Percentiles rank a stretch among this genome's conserved stretches.
Evolutionary conservation across 2,797 vertebrate genomes (phyloP).

Genomic region (Streptopelia turtur): DNA sequence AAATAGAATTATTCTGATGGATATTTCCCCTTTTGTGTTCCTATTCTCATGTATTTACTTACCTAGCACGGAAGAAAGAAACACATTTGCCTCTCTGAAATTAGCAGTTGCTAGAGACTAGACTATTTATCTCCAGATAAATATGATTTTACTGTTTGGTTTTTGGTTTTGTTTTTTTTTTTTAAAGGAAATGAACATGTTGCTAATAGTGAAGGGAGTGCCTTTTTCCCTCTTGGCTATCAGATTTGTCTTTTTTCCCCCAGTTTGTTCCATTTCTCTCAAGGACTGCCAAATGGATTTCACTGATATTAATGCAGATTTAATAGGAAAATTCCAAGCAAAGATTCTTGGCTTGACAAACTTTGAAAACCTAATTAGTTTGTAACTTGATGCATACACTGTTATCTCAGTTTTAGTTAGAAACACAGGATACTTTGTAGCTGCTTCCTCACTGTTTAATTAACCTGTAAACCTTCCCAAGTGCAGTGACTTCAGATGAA

Average conservation of each 20-base stretch:
- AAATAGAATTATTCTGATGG: neutral
- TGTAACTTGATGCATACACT: neutral
- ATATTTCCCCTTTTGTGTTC: neutral
- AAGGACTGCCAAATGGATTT: neutral
- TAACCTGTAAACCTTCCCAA: neutral
- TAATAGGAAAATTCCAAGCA: slow-evolving; percentile 13
- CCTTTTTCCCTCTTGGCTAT: neutral
- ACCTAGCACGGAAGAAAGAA: neutral
- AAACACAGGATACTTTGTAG: neutral
- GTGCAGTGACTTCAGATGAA: neutral
- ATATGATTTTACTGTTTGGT: neutral
- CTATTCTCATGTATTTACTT: neutral
- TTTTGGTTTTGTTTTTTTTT: neutral
- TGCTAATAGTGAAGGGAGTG: neutral
- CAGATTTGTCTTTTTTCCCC: neutral
- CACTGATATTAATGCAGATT: neutral
- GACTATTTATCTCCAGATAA: neutral
- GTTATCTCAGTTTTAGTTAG: neutral
- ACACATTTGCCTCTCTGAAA: neutral
- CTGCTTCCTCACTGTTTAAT: neutral
- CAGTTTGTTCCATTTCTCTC: neutral
- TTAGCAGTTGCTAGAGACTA: neutral
- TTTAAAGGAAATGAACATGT: neutral
- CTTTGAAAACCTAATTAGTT: neutral
- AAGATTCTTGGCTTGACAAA: neutral